These are phyloP conservation scores for Ginglymostoma cirratum DNA, from an alignment of 2,113 vertebrate genomes.

Conservation along the genomic window DNA sequence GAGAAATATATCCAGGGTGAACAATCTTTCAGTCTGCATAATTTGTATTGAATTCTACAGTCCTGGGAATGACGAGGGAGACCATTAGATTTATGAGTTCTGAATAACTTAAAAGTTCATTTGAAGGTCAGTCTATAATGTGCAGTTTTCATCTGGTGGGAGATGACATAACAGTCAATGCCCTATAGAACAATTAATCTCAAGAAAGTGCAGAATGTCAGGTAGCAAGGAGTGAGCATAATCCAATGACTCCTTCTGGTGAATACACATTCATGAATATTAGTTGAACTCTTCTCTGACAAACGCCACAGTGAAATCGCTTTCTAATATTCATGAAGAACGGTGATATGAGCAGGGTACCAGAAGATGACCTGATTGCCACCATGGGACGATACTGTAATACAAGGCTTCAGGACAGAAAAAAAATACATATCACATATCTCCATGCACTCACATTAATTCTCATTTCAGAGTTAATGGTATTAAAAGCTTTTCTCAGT, in stretches of 20 bases:
- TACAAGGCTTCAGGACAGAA: neutral
- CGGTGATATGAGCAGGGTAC: neutral
- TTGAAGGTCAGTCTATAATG: neutral
- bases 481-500: neutral
- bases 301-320: neutral
- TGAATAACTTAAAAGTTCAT: neutral
- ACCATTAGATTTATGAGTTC: neutral
- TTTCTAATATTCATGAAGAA: neutral
- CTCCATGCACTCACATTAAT: neutral
- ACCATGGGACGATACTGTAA: neutral
- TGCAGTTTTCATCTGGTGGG: neutral
- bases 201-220: neutral
- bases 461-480: neutral
- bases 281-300: neutral
- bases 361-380: neutral
- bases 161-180: neutral
- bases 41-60: neutral
- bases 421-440: neutral
- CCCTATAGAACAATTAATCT: neutral
- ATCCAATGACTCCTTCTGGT: neutral
- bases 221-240: neutral
- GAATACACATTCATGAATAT: neutral
- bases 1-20: neutral
- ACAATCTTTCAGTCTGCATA: neutral
- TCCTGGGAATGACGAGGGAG: neutral